A percentile compares a stretch with the other conserved stretches of the same genome.
phyloP scores from a whole-genome alignment of 1,140 invertebrate species.

The Nasonia longicornis region DNA sequence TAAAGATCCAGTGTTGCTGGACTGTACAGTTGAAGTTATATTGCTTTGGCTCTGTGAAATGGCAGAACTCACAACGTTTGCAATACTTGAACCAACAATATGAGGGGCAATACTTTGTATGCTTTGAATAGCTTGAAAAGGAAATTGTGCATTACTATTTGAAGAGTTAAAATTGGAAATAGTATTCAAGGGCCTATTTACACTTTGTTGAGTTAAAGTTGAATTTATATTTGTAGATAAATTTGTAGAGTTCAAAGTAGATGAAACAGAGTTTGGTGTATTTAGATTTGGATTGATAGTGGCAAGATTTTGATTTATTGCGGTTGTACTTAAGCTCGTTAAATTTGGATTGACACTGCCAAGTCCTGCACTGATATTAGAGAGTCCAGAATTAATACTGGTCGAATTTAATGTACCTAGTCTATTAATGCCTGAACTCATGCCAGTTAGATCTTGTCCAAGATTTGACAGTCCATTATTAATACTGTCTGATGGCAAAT shows the following conservation, averaged over 20 bases:
- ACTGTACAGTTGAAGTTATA: conserved; percentile 48
- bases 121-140: conserved; percentile 66
- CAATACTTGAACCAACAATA: conserved; percentile 63
- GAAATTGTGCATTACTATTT: conserved; percentile 57
- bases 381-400: conserved; percentile 62
- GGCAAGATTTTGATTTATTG: conserved; percentile 56
- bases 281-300: conserved; percentile 50
- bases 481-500: conserved; percentile 66
- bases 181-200: conserved; percentile 61
- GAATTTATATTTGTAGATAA: conserved; percentile 56
- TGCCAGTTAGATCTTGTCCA: conserved; percentile 64
- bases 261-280: conserved; percentile 42
- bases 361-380: conserved; percentile 60
- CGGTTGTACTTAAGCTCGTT: conserved; percentile 57
- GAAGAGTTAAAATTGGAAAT: conserved; percentile 62
- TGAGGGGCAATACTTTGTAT: conserved; percentile 66
- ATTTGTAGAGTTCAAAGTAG: conserved; percentile 47
- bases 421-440: conserved; percentile 63
- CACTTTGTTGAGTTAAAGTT: conserved; percentile 57
- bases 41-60: conserved; percentile 60
- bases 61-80: conserved; percentile 58
- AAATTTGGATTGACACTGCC: conserved; percentile 62
- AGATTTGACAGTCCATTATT: conserved; percentile 63
- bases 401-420: conserved; percentile 62
- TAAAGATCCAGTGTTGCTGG: conserved; percentile 51